Conservation (phyloP, 2,797 vertebrate species). For the Xiphophorus birchmanni region DNA sequence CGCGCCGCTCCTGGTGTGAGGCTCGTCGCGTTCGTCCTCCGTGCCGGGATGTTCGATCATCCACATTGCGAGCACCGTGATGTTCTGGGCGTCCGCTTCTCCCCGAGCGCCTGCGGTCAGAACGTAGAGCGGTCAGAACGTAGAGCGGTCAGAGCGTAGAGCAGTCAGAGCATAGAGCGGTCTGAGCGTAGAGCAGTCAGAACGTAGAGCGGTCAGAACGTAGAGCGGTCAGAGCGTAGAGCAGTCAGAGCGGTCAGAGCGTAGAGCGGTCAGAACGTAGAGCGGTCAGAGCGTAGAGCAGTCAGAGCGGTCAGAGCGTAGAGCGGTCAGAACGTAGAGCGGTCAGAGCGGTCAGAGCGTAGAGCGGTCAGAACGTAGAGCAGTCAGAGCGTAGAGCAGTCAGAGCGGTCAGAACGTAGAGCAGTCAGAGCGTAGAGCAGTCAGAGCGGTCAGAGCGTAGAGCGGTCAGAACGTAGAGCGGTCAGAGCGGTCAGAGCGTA, state of each 20-base stretch:
- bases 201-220: no score
- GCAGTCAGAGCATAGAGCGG: no score
- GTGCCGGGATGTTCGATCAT: conserved; percentile 96
- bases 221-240: no score
- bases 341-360: background rate
- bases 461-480: background rate
- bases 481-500: background rate
- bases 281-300: background rate
- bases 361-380: background rate
- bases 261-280: background rate
- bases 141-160: no score
- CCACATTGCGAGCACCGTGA: conserved; percentile 98
- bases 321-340: background rate
- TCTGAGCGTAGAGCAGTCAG: no score
- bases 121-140: background rate
- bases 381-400: background rate
- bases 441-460: background rate
- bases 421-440: background rate
- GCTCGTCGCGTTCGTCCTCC: conserved; percentile 89
- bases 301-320: background rate
- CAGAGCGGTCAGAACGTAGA: background rate
- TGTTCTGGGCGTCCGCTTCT: conserved; percentile 97
- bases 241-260: background rate
- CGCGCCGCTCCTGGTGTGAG: conserved; percentile 70
- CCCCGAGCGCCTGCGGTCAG: conserved; percentile 85